Base-by-base conservation (phyloP, 2,113 vertebrate species). In the Bucco capensis region DNA sequence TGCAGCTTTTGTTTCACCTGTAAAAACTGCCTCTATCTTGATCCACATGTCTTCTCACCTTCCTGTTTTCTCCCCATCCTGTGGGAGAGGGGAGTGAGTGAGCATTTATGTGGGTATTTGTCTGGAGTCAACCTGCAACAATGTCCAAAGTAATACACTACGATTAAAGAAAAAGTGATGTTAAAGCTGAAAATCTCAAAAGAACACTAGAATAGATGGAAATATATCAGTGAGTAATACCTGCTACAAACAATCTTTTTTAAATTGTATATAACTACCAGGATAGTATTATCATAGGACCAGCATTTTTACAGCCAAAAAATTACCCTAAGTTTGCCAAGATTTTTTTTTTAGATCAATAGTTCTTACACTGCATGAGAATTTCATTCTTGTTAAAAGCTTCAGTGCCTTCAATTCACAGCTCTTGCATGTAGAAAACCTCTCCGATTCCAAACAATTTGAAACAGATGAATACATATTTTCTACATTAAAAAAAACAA, bases 261-360 rank as follows among this genome's bases (percentile, higher is more conserved):
- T 25, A 86, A 96, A 95, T 85, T 33, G 89, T 91, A 83, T 62
- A 64, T 64, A 85, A 64, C 91, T 92, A 46, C 51, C 56, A 92
- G 65, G 65, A 90, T 53, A 95, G 86, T 97, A 96, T 91, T 97
- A 96, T 93, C 96, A 88, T 78, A 44, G 94, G 95, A 98, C 97
- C 98, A 98, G 98, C 97, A 96, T 97, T 98, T 97, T 97, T 96
- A 97, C 65, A 94, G 92, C 75, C 89, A 89, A 94, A 95, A 95
- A 95, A 71, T 92, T 93, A 95, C 75, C 91, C 93, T 77, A 28
- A 93, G 76, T 88, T 95, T 97, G 96, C 97, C 95, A 98, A 98
- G 97, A 98, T 97, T 98, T 98, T 98, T 98, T 94, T 93, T 97
- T 95, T 92, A 85, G 90, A 96, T 96, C 94, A 98, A 97, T 94